Percentiles rank a stretch among this genome's conserved stretches.
Evolutionary conservation across 2,797 vertebrate species (phyloP).

Genomic region (Myotis findleyi): DNA sequence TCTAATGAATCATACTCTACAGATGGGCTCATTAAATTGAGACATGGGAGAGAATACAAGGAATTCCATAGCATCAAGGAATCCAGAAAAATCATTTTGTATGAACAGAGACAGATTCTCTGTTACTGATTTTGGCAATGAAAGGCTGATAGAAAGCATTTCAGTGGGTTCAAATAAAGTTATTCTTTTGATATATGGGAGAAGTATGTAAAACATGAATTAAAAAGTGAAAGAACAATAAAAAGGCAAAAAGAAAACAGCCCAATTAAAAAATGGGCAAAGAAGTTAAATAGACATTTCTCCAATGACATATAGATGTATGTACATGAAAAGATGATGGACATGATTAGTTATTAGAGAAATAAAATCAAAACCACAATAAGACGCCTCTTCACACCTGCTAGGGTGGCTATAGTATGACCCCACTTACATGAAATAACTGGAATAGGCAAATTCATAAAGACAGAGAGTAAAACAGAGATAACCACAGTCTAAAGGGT

Average conservation of each 20-base stretch:
- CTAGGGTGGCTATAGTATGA: not conserved
- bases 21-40: not conserved
- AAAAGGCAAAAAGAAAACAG: constrained; percentile 35
- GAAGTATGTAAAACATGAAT: not conserved
- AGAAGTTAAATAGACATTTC: not conserved
- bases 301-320: not conserved
- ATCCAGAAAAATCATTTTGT: not conserved
- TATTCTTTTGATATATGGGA: not conserved
- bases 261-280: not conserved
- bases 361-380: constrained; percentile 16
- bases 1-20: not conserved
- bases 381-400: not conserved
- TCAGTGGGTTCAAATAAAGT: constrained; percentile 4
- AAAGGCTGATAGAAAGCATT: not conserved
- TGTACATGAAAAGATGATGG: not conserved
- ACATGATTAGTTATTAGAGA: not conserved
- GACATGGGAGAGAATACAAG: not conserved
- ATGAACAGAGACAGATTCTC: constrained; percentile 13
- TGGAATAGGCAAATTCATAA: not conserved
- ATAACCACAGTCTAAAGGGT: not conserved
- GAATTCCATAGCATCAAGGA: not conserved
- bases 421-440: not conserved
- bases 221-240: not conserved
- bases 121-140: constrained; percentile 28
- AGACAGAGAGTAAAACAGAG: not conserved